Conservation (phyloP, 2,113 vertebrate species). For the Apteryx mantelli region DNA sequence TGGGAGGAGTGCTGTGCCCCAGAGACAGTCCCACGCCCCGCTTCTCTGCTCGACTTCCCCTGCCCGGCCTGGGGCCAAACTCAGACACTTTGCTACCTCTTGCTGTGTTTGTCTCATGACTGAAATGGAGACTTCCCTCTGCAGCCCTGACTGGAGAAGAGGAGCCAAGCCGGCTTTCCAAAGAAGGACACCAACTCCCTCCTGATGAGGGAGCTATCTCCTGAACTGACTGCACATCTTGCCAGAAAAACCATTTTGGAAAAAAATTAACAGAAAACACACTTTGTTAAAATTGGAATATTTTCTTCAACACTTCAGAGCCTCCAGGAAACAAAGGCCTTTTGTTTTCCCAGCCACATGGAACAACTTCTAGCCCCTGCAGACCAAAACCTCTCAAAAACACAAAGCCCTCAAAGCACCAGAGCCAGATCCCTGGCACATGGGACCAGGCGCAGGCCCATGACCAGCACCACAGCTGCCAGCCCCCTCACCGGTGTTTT, state of each 20-base stretch:
- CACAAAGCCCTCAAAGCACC: neutral
- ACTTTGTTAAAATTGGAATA: neutral
- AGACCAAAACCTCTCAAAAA: neutral
- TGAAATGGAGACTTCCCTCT: no score
- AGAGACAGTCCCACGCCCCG: no score
- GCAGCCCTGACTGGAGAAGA: no score
- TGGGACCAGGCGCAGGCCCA: neutral
- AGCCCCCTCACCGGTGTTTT: fast-evolving
- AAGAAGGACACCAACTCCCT: neutral
- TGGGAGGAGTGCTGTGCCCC: no score
- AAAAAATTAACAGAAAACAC: neutral
- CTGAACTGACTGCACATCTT: neutral
- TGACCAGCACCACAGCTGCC: fast-evolving
- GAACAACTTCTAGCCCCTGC: neutral
- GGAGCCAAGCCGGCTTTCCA: no score
- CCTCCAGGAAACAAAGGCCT: neutral
- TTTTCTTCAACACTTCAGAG: neutral
- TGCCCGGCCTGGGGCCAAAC: no score
- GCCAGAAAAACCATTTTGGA: neutral
- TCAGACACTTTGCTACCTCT: no score
- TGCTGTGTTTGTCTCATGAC: no score
- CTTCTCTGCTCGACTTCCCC: no score
- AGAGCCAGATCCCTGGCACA: fast-evolving
- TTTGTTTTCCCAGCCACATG: neutral
- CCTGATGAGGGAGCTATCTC: neutral